Evolutionary conservation across 2,113 vertebrate species (phyloP).

Genomic region (Scophthalmus maximus): DNA sequence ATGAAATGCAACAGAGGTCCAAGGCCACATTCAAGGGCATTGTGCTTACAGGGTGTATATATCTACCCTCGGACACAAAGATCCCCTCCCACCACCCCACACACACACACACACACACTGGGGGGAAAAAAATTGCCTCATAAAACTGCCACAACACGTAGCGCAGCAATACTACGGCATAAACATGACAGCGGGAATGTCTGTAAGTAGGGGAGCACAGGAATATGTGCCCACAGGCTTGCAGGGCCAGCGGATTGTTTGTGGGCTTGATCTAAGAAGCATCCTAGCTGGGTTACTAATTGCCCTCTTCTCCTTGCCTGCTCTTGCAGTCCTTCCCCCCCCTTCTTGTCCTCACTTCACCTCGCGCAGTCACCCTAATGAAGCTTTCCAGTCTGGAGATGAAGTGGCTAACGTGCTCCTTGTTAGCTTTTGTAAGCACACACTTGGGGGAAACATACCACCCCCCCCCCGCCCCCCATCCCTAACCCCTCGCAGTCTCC

Average conservation of each 20-base stretch:
- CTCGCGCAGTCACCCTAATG: constrained; percentile 31
- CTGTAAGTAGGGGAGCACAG: constrained; percentile 3
- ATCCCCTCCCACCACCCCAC: constrained; percentile 5
- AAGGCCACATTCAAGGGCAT: constrained; percentile 67
- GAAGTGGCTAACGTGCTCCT: constrained; percentile 46
- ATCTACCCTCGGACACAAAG: constrained; percentile 33
- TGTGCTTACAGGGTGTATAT: constrained; percentile 55
- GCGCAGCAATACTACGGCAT: constrained; percentile 34
- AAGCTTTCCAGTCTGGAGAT: constrained; percentile 45
- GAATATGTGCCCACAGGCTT: neutral
- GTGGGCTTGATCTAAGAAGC: constrained; percentile 23
- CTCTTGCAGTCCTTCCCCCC: neutral
- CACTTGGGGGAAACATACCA: constrained; percentile 6
- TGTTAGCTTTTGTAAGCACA: constrained; percentile 56
- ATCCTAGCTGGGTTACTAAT: constrained; percentile 48
- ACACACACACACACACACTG: constrained; percentile 24
- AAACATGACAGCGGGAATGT: constrained; percentile 31
- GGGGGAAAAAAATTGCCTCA: constrained; percentile 60
- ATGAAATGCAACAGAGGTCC: constrained; percentile 53
- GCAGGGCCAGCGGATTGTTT: constrained; percentile 15
- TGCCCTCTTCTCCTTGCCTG: neutral
- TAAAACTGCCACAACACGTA: constrained; percentile 66
- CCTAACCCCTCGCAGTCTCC: constrained; percentile 12
- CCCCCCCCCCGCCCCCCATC: constrained; percentile 24
- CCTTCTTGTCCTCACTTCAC: constrained; percentile 20